Base-by-base conservation (phyloP, 2,888 invertebrate species). In the Andrena trimmerana region DNA sequence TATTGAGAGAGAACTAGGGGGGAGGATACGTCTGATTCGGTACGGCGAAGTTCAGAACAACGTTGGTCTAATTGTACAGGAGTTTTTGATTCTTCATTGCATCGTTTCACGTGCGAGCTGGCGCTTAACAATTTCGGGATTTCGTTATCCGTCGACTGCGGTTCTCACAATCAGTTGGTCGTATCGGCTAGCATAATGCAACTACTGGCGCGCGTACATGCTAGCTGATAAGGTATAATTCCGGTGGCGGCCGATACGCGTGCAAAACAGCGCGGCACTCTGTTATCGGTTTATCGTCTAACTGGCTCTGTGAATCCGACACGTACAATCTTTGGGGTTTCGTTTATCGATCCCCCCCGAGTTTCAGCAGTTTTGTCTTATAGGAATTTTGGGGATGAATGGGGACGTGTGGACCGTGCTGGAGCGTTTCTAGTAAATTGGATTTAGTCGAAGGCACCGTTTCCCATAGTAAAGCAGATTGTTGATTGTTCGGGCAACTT, bases 151-250 rank as follows among this genome's bases (percentile, higher is more conserved):
- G 42, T 36, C 29, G n/a, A 42, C 29, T 10, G 27, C 20, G 27
- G 36, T 33, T 42, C 42, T 27, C 20, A n/a, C 36, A 42, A 42
- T 42, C 42, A 16, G 42, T n/a, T 42, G 2, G 57, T 1, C 6
- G 57, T 42, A 27, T 42, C 57, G 42, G 10, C 27, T 59, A 27
- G 27, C 10, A 29, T 27, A 29, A 67, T n/a, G 16, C 31, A 10
- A 5, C 27, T 27, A 59, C 59, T 16, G 57, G 42, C 8, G 27
- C 42, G 7, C n/a, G 42, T 29, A 69, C 57, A 42, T 16, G 42
- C n/a, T 7, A 42, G 29, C 69, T 69, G 69, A 69, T 69, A 69
- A 69, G 42, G 54, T 33, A 36, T 68, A 36, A 68, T 27, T 69
- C 57, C 57, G 42, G 57, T 27, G 27, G 36, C 57, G 59, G 57